Conservation (phyloP, 2,797 vertebrate species). For the Discoglossus pictus region DNA sequence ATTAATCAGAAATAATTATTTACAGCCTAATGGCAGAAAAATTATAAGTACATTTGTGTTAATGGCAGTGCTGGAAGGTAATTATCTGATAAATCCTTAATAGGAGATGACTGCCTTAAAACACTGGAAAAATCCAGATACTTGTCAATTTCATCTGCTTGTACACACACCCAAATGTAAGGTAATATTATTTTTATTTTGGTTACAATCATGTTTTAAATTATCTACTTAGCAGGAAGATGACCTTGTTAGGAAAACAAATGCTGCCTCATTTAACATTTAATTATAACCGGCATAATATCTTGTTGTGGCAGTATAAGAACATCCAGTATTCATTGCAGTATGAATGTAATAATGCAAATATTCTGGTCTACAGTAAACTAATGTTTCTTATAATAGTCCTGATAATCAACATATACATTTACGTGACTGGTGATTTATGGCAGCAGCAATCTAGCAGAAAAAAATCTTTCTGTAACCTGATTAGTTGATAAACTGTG, state of each 20-base stretch:
- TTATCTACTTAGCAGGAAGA: slow-evolving; percentile 46
- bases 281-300: too few relatives aligned
- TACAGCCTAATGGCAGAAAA: slow-evolving; percentile 53
- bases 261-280: slow-evolving; percentile 41
- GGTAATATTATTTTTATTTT: slow-evolving; percentile 57
- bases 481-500: too few relatives aligned
- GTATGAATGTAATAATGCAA: slow-evolving; percentile 19
- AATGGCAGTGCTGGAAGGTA: slow-evolving; percentile 54
- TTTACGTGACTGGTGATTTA: too few relatives aligned
- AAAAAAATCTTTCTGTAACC: too few relatives aligned
- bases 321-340: slow-evolving; percentile 20
- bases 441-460: too few relatives aligned
- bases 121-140: slow-evolving; percentile 39
- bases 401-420: too few relatives aligned
- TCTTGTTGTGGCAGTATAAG: slow-evolving; percentile 32
- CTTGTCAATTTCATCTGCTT: too few relatives aligned
- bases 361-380: slow-evolving; percentile 13
- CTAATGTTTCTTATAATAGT: too few relatives aligned
- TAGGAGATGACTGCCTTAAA: slow-evolving; percentile 51
- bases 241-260: slow-evolving; percentile 53
- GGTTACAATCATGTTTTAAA: slow-evolving; percentile 45
- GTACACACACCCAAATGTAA: too few relatives aligned
- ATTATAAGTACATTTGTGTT: slow-evolving; percentile 55
- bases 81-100: slow-evolving; percentile 60
- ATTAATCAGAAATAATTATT: slow-evolving; percentile 58